Conservation (phyloP, 2,797 vertebrate species). For the Leuciscus waleckii region DNA sequence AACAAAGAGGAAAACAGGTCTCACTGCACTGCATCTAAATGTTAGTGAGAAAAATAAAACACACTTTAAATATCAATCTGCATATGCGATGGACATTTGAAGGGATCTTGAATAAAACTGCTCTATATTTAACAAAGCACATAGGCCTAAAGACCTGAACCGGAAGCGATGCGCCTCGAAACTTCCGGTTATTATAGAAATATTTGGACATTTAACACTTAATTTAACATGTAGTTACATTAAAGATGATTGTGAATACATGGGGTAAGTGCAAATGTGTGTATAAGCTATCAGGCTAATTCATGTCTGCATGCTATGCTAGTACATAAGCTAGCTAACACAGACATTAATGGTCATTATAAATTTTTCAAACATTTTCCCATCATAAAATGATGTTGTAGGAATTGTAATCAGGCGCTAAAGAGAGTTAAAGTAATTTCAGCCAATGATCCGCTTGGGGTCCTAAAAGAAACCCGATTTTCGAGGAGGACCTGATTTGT, state of each 20-base stretch:
- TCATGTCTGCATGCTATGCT: neutral
- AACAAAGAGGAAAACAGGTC: neutral
- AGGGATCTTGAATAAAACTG: neutral
- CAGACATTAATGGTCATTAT: neutral
- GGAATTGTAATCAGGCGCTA: neutral
- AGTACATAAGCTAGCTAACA: neutral
- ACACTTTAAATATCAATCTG: neutral
- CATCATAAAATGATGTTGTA: neutral
- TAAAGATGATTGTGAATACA: neutral
- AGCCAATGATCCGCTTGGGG: neutral
- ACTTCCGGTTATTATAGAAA: neutral
- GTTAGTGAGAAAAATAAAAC: neutral
- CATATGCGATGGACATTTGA: neutral
- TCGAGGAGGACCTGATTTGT: no score
- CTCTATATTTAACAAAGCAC: neutral
- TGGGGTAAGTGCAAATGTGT: neutral
- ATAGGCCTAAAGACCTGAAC: neutral
- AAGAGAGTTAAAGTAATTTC: no score
- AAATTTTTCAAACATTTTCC: neutral
- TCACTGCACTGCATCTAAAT: neutral
- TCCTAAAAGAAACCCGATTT: neutral
- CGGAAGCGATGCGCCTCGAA: neutral
- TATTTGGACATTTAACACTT: neutral
- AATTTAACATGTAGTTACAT: neutral
- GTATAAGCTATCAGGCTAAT: neutral